phyloP scores from a whole-genome alignment of 2,888 invertebrate genomes.

The Perithous albicinctus region DNA sequence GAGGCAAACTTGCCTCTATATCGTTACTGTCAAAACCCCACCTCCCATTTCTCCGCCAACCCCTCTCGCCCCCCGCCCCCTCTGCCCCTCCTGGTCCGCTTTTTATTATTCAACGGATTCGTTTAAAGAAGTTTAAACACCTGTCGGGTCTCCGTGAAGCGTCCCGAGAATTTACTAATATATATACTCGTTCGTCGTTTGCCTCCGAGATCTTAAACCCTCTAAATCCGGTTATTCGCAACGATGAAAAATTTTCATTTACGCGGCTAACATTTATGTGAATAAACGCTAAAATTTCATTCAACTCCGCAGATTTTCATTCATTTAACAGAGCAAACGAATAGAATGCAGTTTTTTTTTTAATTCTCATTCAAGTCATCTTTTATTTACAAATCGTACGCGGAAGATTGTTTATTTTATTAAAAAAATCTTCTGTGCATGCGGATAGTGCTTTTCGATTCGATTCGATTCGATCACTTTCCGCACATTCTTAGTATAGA shows the following conservation, averaged over 20 bases:
- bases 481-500: too few species aligned
- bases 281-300: not conserved
- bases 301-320: not conserved
- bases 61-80: slow-evolving; percentile 2
- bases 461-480: too few species aligned
- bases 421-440: too few species aligned
- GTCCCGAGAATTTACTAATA: slow-evolving; percentile 52
- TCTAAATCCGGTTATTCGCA: slow-evolving; percentile 6
- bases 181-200: slow-evolving; percentile 35
- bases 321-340: too few species aligned
- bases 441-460: too few species aligned
- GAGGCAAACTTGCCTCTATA: slow-evolving; percentile 79
- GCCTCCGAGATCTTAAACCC: not conserved
- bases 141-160: slow-evolving; percentile 69
- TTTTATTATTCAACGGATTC: slow-evolving; percentile 82
- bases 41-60: slow-evolving; percentile 65
- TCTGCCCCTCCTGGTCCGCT: slow-evolving; percentile 35
- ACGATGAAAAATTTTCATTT: not conserved
- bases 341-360: too few species aligned
- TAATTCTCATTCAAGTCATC: too few species aligned
- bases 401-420: not conserved
- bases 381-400: too few species aligned
- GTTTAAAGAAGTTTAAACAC: slow-evolving; percentile 82
- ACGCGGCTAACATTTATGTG: not conserved
- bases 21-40: slow-evolving; percentile 79